Evolutionary conservation across 2,113 vertebrate genomes (phyloP).

Genomic region (Bettongia penicillata): DNA sequence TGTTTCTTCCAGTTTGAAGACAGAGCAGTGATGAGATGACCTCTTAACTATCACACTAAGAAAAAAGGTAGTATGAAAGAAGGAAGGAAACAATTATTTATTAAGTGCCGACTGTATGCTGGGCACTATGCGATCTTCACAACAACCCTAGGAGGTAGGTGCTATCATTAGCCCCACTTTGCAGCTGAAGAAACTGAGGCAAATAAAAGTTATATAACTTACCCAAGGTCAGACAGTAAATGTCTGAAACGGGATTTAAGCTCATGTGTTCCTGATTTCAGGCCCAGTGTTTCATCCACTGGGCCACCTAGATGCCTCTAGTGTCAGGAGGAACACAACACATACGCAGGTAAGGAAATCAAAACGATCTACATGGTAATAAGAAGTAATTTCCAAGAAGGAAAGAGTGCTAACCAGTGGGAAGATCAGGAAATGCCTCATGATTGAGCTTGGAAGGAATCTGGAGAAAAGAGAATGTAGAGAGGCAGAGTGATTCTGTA

Average conservation of each 20-base stretch:
- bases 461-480: not conserved
- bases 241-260: not conserved
- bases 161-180: not conserved
- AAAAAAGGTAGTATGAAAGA: not conserved
- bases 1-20: not conserved
- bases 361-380: not conserved
- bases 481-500: not conserved
- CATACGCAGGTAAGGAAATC: not conserved
- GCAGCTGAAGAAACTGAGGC: not conserved
- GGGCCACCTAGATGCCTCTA: not conserved
- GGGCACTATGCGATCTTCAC: not conserved
- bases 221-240: not conserved
- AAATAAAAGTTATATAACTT: not conserved
- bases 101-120: no score
- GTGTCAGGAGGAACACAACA: not conserved
- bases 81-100: not conserved
- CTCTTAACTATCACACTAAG: not conserved
- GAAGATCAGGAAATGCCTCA: not conserved
- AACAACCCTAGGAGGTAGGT: not conserved
- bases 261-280: not conserved
- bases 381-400: not conserved
- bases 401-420: not conserved
- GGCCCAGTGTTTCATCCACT: not conserved
- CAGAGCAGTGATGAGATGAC: not conserved
- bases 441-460: not conserved